phyloP scores from a whole-genome alignment of 2,797 vertebrate species.

The Syndactyla subalaris region DNA sequence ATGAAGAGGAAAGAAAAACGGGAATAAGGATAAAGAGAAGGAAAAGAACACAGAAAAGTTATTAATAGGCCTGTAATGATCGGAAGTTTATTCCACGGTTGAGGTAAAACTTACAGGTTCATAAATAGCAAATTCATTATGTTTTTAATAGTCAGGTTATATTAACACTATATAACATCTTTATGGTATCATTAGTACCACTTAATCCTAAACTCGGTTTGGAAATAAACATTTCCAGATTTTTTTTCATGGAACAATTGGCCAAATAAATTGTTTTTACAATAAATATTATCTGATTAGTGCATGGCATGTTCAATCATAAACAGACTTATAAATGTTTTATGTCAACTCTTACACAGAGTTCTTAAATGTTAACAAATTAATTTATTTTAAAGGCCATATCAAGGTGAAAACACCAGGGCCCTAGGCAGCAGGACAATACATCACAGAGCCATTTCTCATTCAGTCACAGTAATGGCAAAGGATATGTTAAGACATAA shows the following conservation, averaged over 20 bases:
- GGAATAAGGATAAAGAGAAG: neutral
- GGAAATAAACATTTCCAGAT: slow-evolving; percentile 72
- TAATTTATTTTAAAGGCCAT: slow-evolving; percentile 74
- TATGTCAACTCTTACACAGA: slow-evolving; percentile 54
- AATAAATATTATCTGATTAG: slow-evolving; percentile 71
- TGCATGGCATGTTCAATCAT: slow-evolving; percentile 30
- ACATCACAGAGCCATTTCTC: slow-evolving; percentile 63
- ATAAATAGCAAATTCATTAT: slow-evolving; percentile 81
- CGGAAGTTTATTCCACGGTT: slow-evolving; percentile 74
- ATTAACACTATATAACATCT: slow-evolving; percentile 80
- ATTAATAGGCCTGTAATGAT: slow-evolving; percentile 72
- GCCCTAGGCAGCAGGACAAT: slow-evolving; percentile 25
- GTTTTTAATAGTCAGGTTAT: slow-evolving; percentile 79
- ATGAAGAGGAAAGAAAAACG: neutral
- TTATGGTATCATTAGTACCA: slow-evolving; percentile 74
- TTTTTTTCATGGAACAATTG: slow-evolving; percentile 67
- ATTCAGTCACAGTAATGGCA: slow-evolving; percentile 38
- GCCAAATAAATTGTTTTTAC: slow-evolving; percentile 65
- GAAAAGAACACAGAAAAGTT: neutral
- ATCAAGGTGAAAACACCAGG: slow-evolving; percentile 73
- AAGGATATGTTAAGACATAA: slow-evolving; percentile 67
- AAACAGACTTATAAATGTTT: slow-evolving; percentile 68
- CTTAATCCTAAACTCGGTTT: slow-evolving; percentile 64
- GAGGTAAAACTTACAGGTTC: slow-evolving; percentile 79
- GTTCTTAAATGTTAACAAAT: slow-evolving; percentile 73